Percentiles rank a stretch among this genome's conserved stretches.
phyloP scores from a whole-genome alignment of 2,888 invertebrate species.

The Strigamia transsilvanica region DNA sequence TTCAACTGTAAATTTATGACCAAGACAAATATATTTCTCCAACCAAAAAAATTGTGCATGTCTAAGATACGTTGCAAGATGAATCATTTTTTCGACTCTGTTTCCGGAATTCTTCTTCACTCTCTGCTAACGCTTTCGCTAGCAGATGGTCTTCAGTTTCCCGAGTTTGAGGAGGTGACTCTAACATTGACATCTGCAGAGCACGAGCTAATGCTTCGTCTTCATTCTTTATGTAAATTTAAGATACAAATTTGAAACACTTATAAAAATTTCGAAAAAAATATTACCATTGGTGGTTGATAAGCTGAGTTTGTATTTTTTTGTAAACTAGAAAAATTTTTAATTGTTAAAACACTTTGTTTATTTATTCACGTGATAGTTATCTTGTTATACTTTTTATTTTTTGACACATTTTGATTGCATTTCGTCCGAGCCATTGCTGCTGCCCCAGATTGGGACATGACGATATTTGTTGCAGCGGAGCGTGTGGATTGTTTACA shows the following conservation, averaged over 20 bases:
- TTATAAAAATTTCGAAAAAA: background rate
- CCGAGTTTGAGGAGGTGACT: slow-evolving; percentile 64
- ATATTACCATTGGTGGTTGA: background rate
- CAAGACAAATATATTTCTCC: no score
- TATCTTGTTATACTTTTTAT: background rate
- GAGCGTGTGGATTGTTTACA: slow-evolving; percentile 62
- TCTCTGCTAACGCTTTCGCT: slow-evolving; percentile 66
- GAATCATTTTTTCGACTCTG: background rate
- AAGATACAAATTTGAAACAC: background rate
- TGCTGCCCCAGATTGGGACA: slow-evolving; percentile 57
- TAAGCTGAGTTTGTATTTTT: background rate
- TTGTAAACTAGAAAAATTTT: background rate
- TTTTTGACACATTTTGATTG: background rate
- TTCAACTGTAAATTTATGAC: background rate
- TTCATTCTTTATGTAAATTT: slow-evolving; percentile 72
- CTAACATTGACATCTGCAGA: slow-evolving; percentile 77
- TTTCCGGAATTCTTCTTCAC: slow-evolving; percentile 58
- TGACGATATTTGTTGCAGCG: slow-evolving; percentile 63
- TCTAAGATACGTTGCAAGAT: background rate
- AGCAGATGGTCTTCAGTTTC: slow-evolving; percentile 62
- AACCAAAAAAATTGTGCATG: background rate
- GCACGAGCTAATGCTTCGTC: slow-evolving; percentile 91
- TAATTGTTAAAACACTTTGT: background rate
- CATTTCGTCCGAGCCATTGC: slow-evolving; percentile 51
- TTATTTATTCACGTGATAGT: background rate